Percentiles rank a stretch among this genome's conserved stretches.
Conservation (phyloP, 2,113 vertebrate species). For the Pachycephala philippinensis region DNA sequence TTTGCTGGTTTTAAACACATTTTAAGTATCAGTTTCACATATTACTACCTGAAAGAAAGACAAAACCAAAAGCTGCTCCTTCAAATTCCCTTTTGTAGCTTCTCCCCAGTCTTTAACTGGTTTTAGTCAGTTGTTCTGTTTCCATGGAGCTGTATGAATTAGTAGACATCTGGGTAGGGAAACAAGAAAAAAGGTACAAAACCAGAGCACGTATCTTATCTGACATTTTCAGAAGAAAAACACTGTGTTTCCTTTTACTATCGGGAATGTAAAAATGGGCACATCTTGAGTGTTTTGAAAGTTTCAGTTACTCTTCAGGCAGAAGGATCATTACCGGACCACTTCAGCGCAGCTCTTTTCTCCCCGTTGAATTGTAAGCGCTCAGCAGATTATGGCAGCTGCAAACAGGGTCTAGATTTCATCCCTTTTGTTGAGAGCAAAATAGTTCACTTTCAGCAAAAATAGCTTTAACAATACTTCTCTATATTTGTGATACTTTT, state of each 20-base stretch:
- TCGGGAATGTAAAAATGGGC: background rate
- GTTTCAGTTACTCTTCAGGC: conserved; percentile 37
- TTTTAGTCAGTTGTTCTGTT: conserved; percentile 9
- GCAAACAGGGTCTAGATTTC: conserved; percentile 11
- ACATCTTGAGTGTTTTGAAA: conserved; percentile 37
- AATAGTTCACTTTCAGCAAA: background rate
- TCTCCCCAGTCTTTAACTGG: background rate
- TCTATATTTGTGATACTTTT: background rate
- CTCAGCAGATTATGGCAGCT: conserved; percentile 24
- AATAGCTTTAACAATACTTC: background rate
- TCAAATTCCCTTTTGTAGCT: background rate
- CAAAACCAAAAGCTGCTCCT: background rate
- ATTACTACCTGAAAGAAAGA: background rate
- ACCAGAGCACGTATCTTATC: background rate
- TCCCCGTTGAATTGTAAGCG: background rate
- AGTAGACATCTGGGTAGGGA: background rate
- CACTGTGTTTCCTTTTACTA: background rate
- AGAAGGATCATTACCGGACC: conserved; percentile 1
- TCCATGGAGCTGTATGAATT: conserved; percentile 7
- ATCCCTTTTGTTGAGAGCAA: conserved; percentile 29
- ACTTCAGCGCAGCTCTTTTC: conserved; percentile 26
- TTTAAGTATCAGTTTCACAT: background rate
- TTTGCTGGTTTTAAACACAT: background rate
- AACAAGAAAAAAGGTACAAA: background rate
- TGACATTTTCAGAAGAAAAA: conserved; percentile 26